Conservation (phyloP, 2,113 vertebrate species). For the Uropsilus gracilis region DNA sequence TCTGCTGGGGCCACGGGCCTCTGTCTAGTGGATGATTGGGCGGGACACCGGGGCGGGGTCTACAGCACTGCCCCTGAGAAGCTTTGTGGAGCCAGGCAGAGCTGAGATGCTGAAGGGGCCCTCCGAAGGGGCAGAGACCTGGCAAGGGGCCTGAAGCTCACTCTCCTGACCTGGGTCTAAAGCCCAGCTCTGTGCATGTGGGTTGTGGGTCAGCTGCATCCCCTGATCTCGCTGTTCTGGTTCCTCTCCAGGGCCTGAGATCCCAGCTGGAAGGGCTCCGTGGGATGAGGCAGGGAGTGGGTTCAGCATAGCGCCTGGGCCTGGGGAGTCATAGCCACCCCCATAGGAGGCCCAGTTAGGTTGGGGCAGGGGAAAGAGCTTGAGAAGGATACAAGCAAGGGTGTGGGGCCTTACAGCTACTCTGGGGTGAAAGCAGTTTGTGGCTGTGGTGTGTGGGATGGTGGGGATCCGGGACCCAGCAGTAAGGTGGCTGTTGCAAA, state of each 20-base stretch:
- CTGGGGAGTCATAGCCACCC: neutral
- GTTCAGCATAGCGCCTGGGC: neutral
- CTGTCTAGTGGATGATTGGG: neutral
- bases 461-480: neutral
- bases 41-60: neutral
- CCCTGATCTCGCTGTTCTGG: neutral
- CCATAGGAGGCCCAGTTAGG: neutral
- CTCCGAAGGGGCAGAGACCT: neutral
- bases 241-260: neutral
- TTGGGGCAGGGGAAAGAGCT: neutral
- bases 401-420: neutral
- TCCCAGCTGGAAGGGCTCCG: neutral
- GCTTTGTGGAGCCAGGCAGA: neutral
- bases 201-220: neutral
- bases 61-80: neutral
- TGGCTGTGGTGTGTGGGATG: neutral
- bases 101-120: neutral
- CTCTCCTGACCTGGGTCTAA: neutral
- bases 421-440: neutral
- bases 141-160: neutral
- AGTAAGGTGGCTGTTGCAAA: neutral
- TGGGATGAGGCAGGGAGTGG: neutral
- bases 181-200: neutral
- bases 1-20: neutral
- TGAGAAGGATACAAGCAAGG: neutral